Conservation (phyloP, 2,113 vertebrate genomes). For the Odontophorus gujanensis region DNA sequence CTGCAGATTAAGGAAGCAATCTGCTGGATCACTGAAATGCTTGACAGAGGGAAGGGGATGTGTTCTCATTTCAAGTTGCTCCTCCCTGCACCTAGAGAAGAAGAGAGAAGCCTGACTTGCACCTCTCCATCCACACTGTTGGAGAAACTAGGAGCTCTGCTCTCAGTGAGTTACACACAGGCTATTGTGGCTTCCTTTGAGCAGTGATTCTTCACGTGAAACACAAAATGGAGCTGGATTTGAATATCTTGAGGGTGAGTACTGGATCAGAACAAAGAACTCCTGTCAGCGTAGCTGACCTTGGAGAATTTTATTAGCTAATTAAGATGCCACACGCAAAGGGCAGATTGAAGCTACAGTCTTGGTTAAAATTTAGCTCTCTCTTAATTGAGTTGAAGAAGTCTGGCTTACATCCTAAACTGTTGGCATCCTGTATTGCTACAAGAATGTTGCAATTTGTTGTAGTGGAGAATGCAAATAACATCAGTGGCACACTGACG, state of each 20-base stretch:
- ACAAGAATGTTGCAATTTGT: neutral
- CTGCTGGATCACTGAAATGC: neutral
- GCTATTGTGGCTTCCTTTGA: neutral
- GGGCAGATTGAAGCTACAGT: neutral
- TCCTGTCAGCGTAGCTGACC: neutral
- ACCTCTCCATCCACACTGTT: neutral
- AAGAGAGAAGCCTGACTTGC: neutral
- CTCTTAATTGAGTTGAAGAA: slow-evolving; percentile 3
- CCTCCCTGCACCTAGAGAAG: neutral
- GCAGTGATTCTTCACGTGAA: neutral
- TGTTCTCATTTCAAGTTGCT: neutral
- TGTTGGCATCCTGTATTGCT: neutral
- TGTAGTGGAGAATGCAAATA: slow-evolving; percentile 20
- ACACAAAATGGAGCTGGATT: neutral
- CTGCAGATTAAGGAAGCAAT: neutral
- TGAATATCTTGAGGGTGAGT: neutral
- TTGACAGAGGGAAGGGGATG: neutral
- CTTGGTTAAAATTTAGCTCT: slow-evolving; percentile 11
- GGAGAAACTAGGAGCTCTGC: neutral
- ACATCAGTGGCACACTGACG: neutral
- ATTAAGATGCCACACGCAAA: neutral
- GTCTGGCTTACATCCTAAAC: neutral
- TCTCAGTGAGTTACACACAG: neutral
- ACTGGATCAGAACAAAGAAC: neutral
- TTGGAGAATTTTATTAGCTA: slow-evolving; percentile 1